phyloP scores from a whole-genome alignment of 2,888 invertebrate species.

The Meliscaeva auricollis region DNA sequence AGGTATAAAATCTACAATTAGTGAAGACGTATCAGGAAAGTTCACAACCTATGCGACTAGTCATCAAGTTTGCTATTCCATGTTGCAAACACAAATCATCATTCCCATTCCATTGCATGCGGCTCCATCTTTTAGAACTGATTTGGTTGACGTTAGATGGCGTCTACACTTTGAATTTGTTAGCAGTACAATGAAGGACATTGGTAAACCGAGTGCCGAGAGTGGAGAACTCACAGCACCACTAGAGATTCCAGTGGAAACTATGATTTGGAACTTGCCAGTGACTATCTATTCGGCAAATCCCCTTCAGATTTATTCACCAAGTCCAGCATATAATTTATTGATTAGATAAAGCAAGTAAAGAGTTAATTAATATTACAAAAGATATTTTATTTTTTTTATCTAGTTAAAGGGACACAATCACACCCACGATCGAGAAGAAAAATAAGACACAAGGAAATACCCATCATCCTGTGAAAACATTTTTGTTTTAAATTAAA shows the following conservation, averaged over 20 bases:
- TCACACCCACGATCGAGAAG: no score
- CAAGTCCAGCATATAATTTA: constrained; percentile 82
- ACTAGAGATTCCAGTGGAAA: constrained; percentile 94
- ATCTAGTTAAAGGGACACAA: no score
- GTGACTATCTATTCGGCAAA: constrained; percentile 96
- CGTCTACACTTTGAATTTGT: constrained; percentile 99
- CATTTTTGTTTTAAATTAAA: no score
- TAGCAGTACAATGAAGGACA: constrained; percentile 89
- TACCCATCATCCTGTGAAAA: no score
- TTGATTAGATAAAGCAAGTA: constrained; percentile 79
- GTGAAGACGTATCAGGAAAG: constrained; percentile 83
- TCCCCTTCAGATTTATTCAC: constrained; percentile 91
- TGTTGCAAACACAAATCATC: constrained; percentile 94
- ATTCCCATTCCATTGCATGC: constrained; percentile 97
- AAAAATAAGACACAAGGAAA: no score
- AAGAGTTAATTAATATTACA: background rate
- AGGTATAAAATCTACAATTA: constrained; percentile 72
- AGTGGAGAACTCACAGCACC: constrained; percentile 92
- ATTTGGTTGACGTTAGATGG: constrained; percentile 96
- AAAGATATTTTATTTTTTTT: no score
- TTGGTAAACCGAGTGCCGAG: constrained; percentile 81
- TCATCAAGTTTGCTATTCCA: constrained; percentile 96
- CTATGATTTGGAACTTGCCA: constrained; percentile 99
- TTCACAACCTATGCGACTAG: constrained; percentile 93
- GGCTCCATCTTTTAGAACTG: constrained; percentile 97